A percentile compares a stretch with the other conserved stretches of the same genome.
Conservation (phyloP, 53 echinoderm and acorn worm genomes). For the Henricia sp. region DNA sequence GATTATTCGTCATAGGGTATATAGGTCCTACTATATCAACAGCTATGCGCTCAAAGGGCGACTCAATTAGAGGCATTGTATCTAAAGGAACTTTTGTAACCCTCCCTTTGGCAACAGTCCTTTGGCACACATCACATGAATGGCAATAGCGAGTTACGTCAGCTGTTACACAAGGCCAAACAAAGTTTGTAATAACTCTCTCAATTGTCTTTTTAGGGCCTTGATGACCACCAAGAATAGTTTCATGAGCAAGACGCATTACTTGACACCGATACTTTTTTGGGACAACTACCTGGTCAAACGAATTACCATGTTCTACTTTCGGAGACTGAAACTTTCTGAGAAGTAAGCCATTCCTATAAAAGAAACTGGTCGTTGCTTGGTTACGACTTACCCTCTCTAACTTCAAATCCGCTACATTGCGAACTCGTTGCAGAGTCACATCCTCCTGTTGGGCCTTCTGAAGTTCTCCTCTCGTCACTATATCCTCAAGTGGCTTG, state of each 20-base stretch:
- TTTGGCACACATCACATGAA: too few species aligned
- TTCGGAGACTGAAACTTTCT: slow-evolving; percentile 39
- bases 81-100: slow-evolving; percentile 61
- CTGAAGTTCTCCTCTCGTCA: slow-evolving; percentile 2
- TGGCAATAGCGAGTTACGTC: slow-evolving; percentile 34
- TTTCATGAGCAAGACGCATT: slow-evolving; percentile 62
- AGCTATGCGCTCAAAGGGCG: too few species aligned
- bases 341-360: slow-evolving; percentile 11
- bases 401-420: too few species aligned
- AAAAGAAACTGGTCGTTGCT: slow-evolving; percentile 15
- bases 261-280: slow-evolving; percentile 39
- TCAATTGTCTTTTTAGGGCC: too few species aligned
- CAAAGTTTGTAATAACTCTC: slow-evolving; percentile 27
- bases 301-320: slow-evolving; percentile 9
- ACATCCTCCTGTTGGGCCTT: slow-evolving; percentile 34
- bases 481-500: slow-evolving; percentile 24
- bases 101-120: slow-evolving; percentile 58
- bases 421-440: slow-evolving; percentile 25
- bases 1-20: slow-evolving; percentile 36
- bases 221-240: slow-evolving; percentile 54
- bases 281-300: slow-evolving; percentile 53
- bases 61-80: too few species aligned
- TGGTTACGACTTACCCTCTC: too few species aligned
- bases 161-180: slow-evolving; percentile 61
- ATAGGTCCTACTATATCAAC: too few species aligned